Evolutionary conservation across 2,113 vertebrate species (phyloP).

Genomic region (Pelmatolapia mariae): DNA sequence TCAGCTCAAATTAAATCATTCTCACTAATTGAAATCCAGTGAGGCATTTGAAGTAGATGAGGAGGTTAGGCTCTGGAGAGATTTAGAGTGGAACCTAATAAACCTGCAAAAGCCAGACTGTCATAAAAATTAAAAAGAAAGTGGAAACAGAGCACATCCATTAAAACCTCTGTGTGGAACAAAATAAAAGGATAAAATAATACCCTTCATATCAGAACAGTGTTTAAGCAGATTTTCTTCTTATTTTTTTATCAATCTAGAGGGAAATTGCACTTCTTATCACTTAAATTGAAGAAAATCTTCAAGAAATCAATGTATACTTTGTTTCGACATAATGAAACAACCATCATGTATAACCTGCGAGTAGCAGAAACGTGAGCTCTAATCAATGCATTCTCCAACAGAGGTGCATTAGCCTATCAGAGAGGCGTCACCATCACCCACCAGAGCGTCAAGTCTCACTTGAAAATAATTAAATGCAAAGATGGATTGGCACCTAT

Average conservation of each 20-base stretch:
- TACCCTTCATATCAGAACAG: background rate
- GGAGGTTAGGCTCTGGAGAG: background rate
- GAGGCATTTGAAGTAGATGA: slow-evolving; percentile 1
- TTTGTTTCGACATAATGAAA: background rate
- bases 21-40: background rate
- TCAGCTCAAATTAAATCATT: background rate
- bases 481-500: background rate
- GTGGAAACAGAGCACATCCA: background rate
- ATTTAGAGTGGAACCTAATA: background rate
- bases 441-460: slow-evolving; percentile 12
- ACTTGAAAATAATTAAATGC: slow-evolving; percentile 1
- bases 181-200: background rate
- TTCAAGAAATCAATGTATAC: background rate
- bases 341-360: background rate
- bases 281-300: background rate
- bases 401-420: background rate
- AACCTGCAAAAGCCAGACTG: background rate
- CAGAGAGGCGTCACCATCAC: slow-evolving; percentile 19
- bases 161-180: background rate
- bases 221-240: background rate
- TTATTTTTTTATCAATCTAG: background rate
- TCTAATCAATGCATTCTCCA: slow-evolving; percentile 1
- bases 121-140: background rate
- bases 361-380: background rate
- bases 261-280: background rate